phyloP scores from a whole-genome alignment of 2,797 vertebrate species.

The Leuciscus waleckii region DNA sequence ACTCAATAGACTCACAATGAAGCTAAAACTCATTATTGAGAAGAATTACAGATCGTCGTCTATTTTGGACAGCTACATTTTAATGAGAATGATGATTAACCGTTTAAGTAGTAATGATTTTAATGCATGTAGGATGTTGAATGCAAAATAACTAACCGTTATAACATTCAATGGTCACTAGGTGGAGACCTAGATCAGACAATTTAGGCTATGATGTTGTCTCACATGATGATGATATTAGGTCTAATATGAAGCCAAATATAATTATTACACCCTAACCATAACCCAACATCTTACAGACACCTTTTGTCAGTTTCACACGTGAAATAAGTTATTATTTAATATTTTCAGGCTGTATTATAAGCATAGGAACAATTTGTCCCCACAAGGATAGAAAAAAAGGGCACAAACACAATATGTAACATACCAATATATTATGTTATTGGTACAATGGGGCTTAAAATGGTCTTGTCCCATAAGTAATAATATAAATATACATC shows the following conservation, averaged over 20 bases:
- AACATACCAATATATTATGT: neutral
- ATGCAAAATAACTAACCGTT: neutral
- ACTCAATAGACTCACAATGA: neutral
- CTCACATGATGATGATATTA: neutral
- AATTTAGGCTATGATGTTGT: neutral
- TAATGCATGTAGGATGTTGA: neutral
- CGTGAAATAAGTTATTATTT: neutral
- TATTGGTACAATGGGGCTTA: neutral
- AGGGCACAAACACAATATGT: neutral
- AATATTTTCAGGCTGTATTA: neutral
- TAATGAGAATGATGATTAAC: slow-evolving; percentile 6
- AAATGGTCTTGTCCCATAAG: neutral
- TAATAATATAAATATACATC: no score
- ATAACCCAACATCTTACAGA: neutral
- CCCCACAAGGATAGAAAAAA: neutral
- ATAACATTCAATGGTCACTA: slow-evolving; percentile 29
- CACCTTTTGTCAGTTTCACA: neutral
- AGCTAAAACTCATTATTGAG: slow-evolving; percentile 2
- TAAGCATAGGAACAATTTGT: neutral
- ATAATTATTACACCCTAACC: neutral
- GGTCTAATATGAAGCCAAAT: neutral
- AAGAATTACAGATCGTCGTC: neutral
- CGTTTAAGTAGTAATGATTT: neutral
- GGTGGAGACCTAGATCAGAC: slow-evolving; percentile 38
- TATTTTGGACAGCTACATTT: neutral